Evolutionary conservation across 2,113 vertebrate species (phyloP).

Genomic region (Albula goreensis): DNA sequence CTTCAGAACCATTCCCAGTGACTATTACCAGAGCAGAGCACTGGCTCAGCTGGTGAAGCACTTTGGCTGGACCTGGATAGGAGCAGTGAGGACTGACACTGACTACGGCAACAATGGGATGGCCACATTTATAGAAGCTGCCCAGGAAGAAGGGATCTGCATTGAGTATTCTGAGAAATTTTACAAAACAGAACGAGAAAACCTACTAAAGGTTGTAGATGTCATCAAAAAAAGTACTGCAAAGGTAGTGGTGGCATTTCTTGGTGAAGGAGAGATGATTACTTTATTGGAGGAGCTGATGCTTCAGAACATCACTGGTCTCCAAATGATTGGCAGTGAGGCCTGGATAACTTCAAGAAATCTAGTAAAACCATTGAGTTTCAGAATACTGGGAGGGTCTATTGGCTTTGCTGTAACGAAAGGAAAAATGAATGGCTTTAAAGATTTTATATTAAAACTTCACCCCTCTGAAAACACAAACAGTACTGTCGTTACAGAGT

Average conservation of each 20-base stretch:
- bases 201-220: slow-evolving; percentile 54
- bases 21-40: too few relatives aligned
- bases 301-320: slow-evolving; percentile 63
- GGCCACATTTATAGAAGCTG: not conserved
- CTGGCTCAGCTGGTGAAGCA: not conserved
- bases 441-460: slow-evolving; percentile 57
- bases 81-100: slow-evolving; percentile 19
- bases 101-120: slow-evolving; percentile 37
- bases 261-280: slow-evolving; percentile 66
- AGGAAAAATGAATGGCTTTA: slow-evolving; percentile 31
- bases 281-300: slow-evolving; percentile 61
- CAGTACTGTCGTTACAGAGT: slow-evolving; percentile 36
- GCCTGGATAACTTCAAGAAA: slow-evolving; percentile 68
- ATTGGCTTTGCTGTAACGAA: slow-evolving; percentile 49
- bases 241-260: slow-evolving; percentile 52
- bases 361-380: slow-evolving; percentile 52
- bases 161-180: too few relatives aligned
- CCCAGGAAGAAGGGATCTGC: too few relatives aligned
- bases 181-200: slow-evolving; percentile 16
- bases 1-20: too few relatives aligned
- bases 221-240: too few relatives aligned
- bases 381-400: slow-evolving; percentile 36
- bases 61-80: slow-evolving; percentile 21
- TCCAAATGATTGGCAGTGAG: slow-evolving; percentile 68
- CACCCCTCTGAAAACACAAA: slow-evolving; percentile 33